Conservation (phyloP, 1,140 invertebrate genomes). For the Drosophila serrata region DNA sequence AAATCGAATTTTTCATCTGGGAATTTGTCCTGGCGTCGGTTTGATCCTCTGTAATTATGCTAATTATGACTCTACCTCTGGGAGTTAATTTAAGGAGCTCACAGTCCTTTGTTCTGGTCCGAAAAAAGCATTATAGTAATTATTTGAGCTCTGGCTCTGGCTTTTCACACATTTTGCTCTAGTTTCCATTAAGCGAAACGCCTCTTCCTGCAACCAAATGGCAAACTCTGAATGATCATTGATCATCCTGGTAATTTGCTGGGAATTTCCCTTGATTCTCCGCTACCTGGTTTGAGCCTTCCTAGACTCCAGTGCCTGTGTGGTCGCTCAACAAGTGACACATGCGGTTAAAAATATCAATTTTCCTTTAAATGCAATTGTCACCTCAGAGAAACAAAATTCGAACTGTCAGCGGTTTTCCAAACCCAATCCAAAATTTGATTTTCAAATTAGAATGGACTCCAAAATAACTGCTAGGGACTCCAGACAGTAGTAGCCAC, state of each 20-base stretch:
- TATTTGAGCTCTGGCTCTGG: conserved; percentile 20
- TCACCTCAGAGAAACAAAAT: conserved; percentile 54
- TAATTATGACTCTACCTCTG: conserved; percentile 53
- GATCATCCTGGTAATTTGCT: conserved; percentile 63
- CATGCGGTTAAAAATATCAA: conserved; percentile 70
- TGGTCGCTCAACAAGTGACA: conserved; percentile 56
- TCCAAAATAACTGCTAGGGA: conserved; percentile 2
- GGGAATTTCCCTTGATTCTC: conserved; percentile 18
- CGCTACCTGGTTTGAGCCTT: conserved; percentile 47
- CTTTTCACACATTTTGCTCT: conserved; percentile 73
- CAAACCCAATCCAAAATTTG: conserved; percentile 17
- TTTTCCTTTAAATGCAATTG: conserved; percentile 74
- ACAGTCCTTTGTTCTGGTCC: conserved; percentile 29
- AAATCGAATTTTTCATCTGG: conserved; percentile 25
- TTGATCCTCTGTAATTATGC: conserved; percentile 63
- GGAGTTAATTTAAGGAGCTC: neutral
- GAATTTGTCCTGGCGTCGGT: conserved; percentile 43
- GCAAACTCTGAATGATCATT: conserved; percentile 55
- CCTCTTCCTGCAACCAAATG: conserved; percentile 62
- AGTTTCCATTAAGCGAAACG: conserved; percentile 60
- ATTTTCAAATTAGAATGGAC: conserved; percentile 37
- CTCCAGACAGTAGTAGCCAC: conserved; percentile 25
- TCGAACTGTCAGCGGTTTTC: conserved; percentile 59
- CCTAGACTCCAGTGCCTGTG: conserved; percentile 41
- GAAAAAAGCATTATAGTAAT: conserved; percentile 47